phyloP scores from a whole-genome alignment of 2,888 invertebrate genomes.

The Sarcophaga variegata region DNA sequence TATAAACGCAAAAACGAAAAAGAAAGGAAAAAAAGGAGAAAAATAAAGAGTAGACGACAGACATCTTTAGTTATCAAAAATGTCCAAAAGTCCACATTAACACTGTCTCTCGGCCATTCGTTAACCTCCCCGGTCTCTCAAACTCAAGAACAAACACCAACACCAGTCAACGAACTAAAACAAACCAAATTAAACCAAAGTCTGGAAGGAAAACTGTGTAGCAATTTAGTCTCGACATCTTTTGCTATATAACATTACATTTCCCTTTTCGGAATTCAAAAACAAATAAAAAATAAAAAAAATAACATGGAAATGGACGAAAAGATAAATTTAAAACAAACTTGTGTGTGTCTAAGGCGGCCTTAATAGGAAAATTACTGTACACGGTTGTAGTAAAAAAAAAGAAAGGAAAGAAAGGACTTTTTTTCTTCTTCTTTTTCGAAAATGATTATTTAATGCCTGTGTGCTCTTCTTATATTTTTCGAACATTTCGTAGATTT shows the following conservation, averaged over 20 bases:
- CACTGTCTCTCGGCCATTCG: not conserved
- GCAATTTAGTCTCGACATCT: conserved; percentile 25
- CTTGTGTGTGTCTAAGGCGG: conserved; percentile 22
- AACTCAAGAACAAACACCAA: not conserved
- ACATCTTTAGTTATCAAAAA: conserved; percentile 51
- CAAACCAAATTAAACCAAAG: not conserved
- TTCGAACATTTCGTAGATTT: not conserved
- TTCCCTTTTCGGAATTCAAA: not conserved
- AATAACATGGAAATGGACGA: not conserved
- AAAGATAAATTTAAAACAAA: conserved; percentile 51
- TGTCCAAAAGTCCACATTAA: conserved; percentile 23
- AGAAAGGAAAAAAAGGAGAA: too few relatives aligned
- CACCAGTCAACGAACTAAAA: conserved; percentile 12
- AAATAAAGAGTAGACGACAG: conserved; percentile 30
- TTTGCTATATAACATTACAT: conserved; percentile 6
- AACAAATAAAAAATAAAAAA: conserved; percentile 6
- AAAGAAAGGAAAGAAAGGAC: too few relatives aligned
- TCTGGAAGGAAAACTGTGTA: conserved; percentile 11
- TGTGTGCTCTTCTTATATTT: not conserved
- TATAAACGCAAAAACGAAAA: conserved; percentile 13
- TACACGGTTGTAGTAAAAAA: conserved; percentile 9
- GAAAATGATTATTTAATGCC: conserved; percentile 23
- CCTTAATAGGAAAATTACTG: conserved; percentile 53
- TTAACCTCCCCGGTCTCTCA: too few relatives aligned
- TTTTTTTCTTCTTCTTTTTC: conserved; percentile 33